Evolutionary conservation across 2,113 vertebrate species (phyloP).

Genomic region (Erythrolamprus reginae): DNA sequence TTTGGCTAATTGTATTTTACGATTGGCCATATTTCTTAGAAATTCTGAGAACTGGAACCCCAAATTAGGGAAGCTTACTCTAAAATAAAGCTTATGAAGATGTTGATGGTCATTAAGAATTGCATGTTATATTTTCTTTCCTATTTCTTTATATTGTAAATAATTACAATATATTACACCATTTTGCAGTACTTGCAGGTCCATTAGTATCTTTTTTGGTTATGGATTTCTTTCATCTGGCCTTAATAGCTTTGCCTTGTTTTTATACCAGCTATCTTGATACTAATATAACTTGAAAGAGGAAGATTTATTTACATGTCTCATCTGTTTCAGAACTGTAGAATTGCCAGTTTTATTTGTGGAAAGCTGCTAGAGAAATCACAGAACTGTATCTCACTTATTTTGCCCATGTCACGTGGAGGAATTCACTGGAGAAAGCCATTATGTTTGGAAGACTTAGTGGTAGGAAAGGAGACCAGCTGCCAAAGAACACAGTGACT

Average conservation of each 20-base stretch:
- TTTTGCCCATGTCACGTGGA: neutral
- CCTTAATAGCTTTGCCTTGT: neutral
- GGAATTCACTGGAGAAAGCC: neutral
- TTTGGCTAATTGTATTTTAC: neutral
- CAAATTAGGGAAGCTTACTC: neutral
- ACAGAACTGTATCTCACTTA: neutral
- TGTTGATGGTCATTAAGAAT: neutral
- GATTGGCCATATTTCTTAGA: neutral
- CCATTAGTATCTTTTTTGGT: neutral
- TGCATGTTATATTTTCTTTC: constrained; percentile 3
- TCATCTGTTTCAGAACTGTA: neutral
- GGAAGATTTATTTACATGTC: neutral
- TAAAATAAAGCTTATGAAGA: neutral
- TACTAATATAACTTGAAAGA: neutral
- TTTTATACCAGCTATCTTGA: neutral
- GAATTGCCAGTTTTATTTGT: neutral
- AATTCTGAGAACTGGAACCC: neutral
- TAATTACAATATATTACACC: neutral
- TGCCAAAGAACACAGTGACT: neutral
- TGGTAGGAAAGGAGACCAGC: neutral
- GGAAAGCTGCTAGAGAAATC: neutral
- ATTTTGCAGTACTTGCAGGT: neutral
- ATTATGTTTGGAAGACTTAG: neutral
- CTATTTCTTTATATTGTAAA: constrained; percentile 6
- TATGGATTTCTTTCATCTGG: neutral